Conservation (phyloP, 2,888 invertebrate genomes). For the Rhagonycha fulva region DNA sequence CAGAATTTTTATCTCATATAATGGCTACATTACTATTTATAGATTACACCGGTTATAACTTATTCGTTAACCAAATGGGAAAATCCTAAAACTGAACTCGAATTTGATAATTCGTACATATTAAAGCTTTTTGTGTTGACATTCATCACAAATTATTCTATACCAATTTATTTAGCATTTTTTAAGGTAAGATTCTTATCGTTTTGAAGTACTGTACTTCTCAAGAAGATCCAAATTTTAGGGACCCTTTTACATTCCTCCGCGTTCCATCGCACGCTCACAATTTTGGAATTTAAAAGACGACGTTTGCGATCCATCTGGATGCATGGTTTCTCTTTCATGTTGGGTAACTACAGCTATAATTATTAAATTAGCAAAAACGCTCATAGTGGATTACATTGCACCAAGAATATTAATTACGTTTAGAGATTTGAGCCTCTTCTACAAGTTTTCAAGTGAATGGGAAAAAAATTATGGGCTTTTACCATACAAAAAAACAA, state of each 20-base stretch:
- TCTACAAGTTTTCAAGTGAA: neutral
- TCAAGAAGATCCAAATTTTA: neutral
- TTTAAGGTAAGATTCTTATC: slow-evolving; percentile 22
- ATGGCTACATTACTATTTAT: no score
- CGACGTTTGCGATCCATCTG: slow-evolving; percentile 22
- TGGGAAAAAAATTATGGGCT: neutral
- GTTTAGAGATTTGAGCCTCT: neutral
- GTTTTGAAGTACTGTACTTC: neutral
- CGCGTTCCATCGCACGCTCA: neutral
- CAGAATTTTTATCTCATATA: no score
- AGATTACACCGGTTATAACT: neutral
- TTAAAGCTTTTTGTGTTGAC: slow-evolving; percentile 28
- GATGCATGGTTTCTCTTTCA: slow-evolving; percentile 17
- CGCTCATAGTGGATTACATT: neutral
- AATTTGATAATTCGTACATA: slow-evolving; percentile 30
- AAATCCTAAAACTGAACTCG: slow-evolving; percentile 19
- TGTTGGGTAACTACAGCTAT: slow-evolving; percentile 7
- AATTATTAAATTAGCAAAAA: neutral
- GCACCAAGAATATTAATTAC: neutral
- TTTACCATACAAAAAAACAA: neutral
- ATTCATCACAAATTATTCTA: slow-evolving; percentile 29
- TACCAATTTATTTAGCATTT: slow-evolving; percentile 31
- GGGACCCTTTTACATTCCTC: slow-evolving; percentile 9
- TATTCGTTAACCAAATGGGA: neutral
- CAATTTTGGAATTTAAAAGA: neutral